phyloP scores from a whole-genome alignment of 2,888 invertebrate species.

The Rhamphomyia laevipes region DNA sequence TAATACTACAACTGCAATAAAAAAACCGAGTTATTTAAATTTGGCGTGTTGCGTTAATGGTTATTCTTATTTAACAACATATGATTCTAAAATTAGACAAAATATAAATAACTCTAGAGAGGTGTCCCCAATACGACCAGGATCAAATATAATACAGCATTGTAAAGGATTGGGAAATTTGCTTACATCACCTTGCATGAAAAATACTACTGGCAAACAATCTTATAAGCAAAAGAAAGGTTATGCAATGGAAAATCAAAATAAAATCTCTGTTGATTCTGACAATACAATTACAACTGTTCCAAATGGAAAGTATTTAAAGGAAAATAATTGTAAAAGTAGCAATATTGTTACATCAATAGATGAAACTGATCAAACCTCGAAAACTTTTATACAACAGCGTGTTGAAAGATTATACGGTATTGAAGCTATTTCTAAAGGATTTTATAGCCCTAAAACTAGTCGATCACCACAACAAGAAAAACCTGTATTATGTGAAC shows the following conservation, averaged over 20 bases:
- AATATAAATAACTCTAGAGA: slow-evolving; percentile 61
- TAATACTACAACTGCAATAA: slow-evolving; percentile 24
- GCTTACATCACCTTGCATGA: slow-evolving; percentile 40
- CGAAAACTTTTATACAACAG: slow-evolving; percentile 70
- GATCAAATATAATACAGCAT: slow-evolving; percentile 38
- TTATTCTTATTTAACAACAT: slow-evolving; percentile 75
- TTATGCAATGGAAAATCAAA: slow-evolving; percentile 19
- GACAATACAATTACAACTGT: not conserved
- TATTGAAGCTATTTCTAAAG: slow-evolving; percentile 74
- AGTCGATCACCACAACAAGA: not conserved
- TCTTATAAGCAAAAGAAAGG: slow-evolving; percentile 7
- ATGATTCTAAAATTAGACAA: slow-evolving; percentile 68
- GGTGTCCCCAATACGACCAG: slow-evolving; percentile 56
- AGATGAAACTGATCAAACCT: not conserved
- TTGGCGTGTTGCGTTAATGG: slow-evolving; percentile 85
- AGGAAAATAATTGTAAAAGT: slow-evolving; percentile 2
- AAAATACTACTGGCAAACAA: slow-evolving; percentile 3
- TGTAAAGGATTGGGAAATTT: slow-evolving; percentile 41
- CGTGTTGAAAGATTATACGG: slow-evolving; percentile 81
- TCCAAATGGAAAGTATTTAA: not conserved
- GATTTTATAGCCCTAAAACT: slow-evolving; percentile 57
- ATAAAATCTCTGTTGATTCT: no score
- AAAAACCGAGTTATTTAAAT: slow-evolving; percentile 79
- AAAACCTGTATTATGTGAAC: slow-evolving; percentile 11
- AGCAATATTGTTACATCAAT: slow-evolving; percentile 1